Conservation (phyloP, 2,113 vertebrate species). For the Cettia cetti region DNA sequence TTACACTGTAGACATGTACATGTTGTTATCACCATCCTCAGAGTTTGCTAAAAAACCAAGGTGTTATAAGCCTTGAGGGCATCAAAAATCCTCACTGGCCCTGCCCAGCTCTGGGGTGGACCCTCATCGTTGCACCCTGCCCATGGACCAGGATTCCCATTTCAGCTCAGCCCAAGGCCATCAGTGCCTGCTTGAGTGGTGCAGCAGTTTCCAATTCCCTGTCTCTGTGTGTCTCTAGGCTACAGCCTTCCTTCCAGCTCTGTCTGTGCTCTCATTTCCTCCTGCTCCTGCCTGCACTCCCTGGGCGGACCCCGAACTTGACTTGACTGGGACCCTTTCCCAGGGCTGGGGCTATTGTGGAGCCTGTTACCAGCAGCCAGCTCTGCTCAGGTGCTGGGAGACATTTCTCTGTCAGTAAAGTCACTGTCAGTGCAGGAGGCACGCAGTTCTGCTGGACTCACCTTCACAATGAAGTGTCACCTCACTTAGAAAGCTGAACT, state of each 20-base stretch:
- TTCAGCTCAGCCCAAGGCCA: not conserved
- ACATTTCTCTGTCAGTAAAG: not conserved
- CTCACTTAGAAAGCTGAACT: not conserved
- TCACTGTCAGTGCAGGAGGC: not conserved
- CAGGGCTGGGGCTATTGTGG: not conserved
- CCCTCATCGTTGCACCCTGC: not conserved
- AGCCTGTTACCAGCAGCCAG: not conserved
- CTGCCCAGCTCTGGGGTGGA: not conserved
- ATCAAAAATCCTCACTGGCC: not conserved
- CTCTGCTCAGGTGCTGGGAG: not conserved
- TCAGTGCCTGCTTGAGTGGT: not conserved
- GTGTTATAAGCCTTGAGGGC: not conserved
- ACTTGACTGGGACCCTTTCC: not conserved
- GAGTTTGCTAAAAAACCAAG: not conserved
- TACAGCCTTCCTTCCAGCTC: not conserved
- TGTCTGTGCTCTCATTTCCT: not conserved
- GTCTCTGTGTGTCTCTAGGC: not conserved
- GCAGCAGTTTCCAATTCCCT: not conserved
- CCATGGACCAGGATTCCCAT: not conserved
- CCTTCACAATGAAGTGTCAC: not conserved
- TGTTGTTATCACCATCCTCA: not conserved
- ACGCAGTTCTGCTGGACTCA: not conserved
- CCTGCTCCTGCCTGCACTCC: not conserved
- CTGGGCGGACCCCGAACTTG: not conserved
- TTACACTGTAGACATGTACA: not conserved